Conservation (phyloP, 2,113 vertebrate genomes). For the Meriones unguiculatus region DNA sequence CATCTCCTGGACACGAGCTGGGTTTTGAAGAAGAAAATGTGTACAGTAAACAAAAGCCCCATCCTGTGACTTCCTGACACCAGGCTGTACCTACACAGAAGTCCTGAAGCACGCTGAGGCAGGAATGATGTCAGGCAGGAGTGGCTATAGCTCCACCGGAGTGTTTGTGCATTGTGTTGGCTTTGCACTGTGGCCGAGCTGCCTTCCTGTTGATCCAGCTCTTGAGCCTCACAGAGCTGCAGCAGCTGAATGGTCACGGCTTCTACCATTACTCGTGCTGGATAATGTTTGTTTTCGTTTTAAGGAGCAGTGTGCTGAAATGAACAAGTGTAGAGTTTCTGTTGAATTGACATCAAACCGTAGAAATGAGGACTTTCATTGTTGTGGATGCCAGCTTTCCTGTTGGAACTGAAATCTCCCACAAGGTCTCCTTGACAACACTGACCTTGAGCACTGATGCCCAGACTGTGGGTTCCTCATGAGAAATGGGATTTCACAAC, state of each 20-base stretch:
- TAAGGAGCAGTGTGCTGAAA: conserved; percentile 36
- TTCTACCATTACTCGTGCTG: background rate
- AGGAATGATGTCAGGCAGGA: conserved; percentile 25
- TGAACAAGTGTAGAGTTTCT: conserved; percentile 3
- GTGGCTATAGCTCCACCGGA: background rate
- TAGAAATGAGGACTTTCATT: conserved; percentile 29
- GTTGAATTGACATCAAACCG: conserved; percentile 32
- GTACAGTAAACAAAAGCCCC: conserved; percentile 5
- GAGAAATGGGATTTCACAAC: background rate
- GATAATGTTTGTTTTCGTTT: conserved; percentile 47
- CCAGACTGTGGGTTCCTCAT: conserved; percentile 8
- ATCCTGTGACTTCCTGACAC: background rate
- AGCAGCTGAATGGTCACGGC: conserved; percentile 31
- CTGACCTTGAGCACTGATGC: conserved; percentile 27
- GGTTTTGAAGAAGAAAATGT: background rate
- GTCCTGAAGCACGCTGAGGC: background rate
- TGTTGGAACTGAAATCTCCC: conserved; percentile 39
- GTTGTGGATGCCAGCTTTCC: conserved; percentile 16
- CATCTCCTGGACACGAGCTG: background rate
- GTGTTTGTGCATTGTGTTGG: background rate
- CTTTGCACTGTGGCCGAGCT: background rate
- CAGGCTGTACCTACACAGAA: background rate
- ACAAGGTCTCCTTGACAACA: conserved; percentile 28
- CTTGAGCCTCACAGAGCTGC: background rate
- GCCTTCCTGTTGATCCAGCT: conserved; percentile 4